Percentiles rank a stretch among this genome's conserved stretches.
Evolutionary conservation across 2,888 invertebrate species (phyloP).

Genomic region (Acrobasis consociella): DNA sequence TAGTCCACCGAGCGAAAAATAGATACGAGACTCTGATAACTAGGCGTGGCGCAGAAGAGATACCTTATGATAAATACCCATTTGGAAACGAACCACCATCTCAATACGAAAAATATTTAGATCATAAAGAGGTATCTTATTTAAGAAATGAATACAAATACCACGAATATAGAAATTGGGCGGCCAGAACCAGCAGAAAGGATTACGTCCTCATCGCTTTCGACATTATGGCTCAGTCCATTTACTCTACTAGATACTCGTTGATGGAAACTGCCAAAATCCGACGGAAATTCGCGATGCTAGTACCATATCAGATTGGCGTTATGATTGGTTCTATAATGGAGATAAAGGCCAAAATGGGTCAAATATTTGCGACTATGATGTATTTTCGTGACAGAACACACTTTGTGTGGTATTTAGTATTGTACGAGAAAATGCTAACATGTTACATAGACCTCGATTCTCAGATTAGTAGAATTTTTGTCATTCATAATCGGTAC

Average conservation of each 20-base stretch:
- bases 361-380: slow-evolving; percentile 2
- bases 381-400: not conserved
- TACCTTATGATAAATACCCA: too few species aligned
- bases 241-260: slow-evolving; percentile 11
- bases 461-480: not conserved
- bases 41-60: not conserved
- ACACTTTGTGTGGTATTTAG: slow-evolving; percentile 11
- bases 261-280: slow-evolving; percentile 6
- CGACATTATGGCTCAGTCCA: slow-evolving; percentile 13
- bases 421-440: slow-evolving; percentile 14
- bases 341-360: slow-evolving; percentile 6
- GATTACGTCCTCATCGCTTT: slow-evolving; percentile 1
- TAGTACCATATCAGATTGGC: not conserved
- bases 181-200: not conserved
- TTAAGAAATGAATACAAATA: not conserved
- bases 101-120: not conserved
- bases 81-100: too few species aligned
- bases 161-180: not conserved
- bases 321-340: slow-evolving; percentile 10
- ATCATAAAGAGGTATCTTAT: not conserved
- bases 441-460: not conserved
- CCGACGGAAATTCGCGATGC: not conserved
- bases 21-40: not conserved
- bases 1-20: not conserved
- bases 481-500: not conserved